phyloP scores from a whole-genome alignment of 2,113 vertebrate genomes.

The Prunella fulvescens region DNA sequence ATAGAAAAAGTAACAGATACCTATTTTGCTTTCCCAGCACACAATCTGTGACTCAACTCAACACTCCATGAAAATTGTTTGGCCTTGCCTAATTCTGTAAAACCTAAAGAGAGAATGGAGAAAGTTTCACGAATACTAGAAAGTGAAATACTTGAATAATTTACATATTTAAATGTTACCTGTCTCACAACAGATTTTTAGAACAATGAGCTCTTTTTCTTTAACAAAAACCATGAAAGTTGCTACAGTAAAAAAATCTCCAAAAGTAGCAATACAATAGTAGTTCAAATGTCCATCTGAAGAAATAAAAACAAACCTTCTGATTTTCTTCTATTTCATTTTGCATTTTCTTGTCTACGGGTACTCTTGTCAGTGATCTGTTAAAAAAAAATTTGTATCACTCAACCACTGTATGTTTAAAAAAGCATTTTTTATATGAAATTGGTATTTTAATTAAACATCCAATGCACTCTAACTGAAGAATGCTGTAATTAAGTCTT shows the following conservation, averaged over 20 bases:
- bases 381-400: slow-evolving; percentile 66
- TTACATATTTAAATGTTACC: neutral
- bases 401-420: neutral
- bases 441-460: neutral
- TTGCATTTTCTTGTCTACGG: slow-evolving; percentile 86
- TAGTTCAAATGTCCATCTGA: neutral
- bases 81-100: neutral
- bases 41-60: neutral
- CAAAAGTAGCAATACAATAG: neutral
- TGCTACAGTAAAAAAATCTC: neutral
- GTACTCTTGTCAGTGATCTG: slow-evolving; percentile 91
- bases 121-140: neutral
- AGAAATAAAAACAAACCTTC: slow-evolving; percentile 80
- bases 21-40: neutral
- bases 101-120: neutral
- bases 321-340: slow-evolving; percentile 96
- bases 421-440: neutral
- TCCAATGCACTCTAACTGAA: neutral
- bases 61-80: neutral
- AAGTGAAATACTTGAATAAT: neutral
- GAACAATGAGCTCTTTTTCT: neutral
- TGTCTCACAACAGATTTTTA: neutral
- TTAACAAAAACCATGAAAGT: neutral
- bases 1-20: neutral
- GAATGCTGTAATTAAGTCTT: neutral